A percentile compares a stretch with the other conserved stretches of the same genome.
phyloP scores from a whole-genome alignment of 2,888 invertebrate species.

The Vesta saturnalis region DNA sequence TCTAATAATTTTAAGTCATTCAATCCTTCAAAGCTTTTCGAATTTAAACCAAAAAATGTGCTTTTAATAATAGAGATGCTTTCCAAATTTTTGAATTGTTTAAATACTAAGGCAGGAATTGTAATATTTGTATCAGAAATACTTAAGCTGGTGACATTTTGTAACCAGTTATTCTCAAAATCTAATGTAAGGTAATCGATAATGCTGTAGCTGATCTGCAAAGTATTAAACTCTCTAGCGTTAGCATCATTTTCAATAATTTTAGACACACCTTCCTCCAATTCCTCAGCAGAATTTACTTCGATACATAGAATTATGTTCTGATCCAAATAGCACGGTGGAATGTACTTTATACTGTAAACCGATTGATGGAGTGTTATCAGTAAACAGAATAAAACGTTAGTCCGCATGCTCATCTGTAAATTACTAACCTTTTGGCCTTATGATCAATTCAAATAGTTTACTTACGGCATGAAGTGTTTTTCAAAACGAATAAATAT shows the following conservation, averaged over 20 bases:
- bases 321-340: too few relatives aligned
- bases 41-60: neutral
- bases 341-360: too few relatives aligned
- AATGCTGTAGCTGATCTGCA: neutral
- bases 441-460: too few relatives aligned
- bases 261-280: neutral
- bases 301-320: too few relatives aligned
- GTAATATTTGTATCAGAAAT: neutral
- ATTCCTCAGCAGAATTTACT: neutral
- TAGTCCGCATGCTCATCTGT: too few relatives aligned
- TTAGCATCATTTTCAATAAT: neutral
- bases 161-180: neutral
- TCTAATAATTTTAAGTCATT: neutral
- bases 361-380: too few relatives aligned
- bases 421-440: too few relatives aligned
- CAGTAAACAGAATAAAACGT: too few relatives aligned
- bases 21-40: neutral
- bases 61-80: neutral
- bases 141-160: neutral
- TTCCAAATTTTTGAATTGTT: neutral
- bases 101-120: neutral
- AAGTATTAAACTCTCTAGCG: neutral
- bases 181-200: neutral
- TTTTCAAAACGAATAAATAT: too few relatives aligned
- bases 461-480: too few relatives aligned